Percentiles rank a stretch among this genome's conserved stretches.
phyloP scores from a whole-genome alignment of 1,140 invertebrate species.

The Dermatophagoides farinae region DNA sequence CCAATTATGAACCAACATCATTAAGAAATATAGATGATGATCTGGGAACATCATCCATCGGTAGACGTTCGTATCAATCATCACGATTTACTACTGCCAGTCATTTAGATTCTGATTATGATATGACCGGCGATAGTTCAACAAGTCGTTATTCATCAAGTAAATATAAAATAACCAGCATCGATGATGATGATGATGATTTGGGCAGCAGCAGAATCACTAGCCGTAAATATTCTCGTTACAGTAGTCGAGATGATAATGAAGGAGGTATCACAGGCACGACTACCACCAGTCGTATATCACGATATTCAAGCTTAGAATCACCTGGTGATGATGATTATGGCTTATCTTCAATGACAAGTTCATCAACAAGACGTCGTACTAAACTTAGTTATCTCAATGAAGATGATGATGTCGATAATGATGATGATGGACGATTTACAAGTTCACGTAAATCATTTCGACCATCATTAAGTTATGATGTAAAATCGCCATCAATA shows the following conservation, averaged over 20 bases:
- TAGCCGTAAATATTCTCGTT: background rate
- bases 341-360: background rate
- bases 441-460: background rate
- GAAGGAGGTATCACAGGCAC: background rate
- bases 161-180: background rate
- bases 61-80: background rate
- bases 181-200: conserved; percentile 1
- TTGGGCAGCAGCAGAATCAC: background rate
- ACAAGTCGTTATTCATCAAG: background rate
- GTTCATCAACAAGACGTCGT: background rate
- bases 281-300: background rate
- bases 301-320: background rate
- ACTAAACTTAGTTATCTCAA: conserved; percentile 1
- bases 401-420: background rate
- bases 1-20: background rate
- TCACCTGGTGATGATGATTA: background rate
- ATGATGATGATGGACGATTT: background rate
- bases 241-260: background rate
- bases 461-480: background rate
- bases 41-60: background rate
- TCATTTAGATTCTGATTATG: background rate
- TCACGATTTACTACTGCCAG: background rate
- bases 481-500: background rate
- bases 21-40: background rate
- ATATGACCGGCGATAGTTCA: background rate